These are phyloP conservation scores for Pissodes strobi DNA, from an alignment of 1,140 invertebrate genomes.

Conservation along the genomic window DNA sequence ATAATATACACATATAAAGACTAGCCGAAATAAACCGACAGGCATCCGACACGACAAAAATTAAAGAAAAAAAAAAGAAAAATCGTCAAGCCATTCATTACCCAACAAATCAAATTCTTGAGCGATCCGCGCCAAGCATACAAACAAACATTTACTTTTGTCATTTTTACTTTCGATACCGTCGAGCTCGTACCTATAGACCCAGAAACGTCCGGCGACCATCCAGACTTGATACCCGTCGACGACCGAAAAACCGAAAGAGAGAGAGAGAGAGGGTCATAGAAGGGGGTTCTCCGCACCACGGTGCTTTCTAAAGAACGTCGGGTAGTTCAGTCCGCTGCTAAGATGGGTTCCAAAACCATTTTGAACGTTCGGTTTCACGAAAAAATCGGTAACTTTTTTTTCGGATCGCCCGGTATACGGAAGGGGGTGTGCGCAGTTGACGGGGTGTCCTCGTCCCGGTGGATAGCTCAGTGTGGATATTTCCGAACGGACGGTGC, in stretches of 20 bases:
- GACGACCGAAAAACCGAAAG: neutral
- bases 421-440: neutral
- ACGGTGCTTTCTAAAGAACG: constrained; percentile 29
- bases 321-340: constrained; percentile 61
- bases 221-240: constrained; percentile 21
- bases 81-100: too few relatives aligned
- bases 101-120: constrained; percentile 15
- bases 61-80: constrained; percentile 7
- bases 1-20: too few relatives aligned
- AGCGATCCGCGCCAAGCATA: constrained; percentile 11
- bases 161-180: constrained; percentile 33
- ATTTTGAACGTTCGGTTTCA: constrained; percentile 72
- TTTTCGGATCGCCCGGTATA: constrained; percentile 25
- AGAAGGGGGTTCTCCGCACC: constrained; percentile 22
- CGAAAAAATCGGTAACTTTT: constrained; percentile 62
- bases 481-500: neutral
- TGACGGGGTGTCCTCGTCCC: neutral
- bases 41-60: too few relatives aligned
- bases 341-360: constrained; percentile 76
- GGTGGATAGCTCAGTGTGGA: constrained; percentile 17
- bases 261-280: constrained; percentile 22
- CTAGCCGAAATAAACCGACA: too few relatives aligned
- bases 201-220: neutral
- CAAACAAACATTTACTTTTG: constrained; percentile 27
- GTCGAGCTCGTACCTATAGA: constrained; percentile 17